A percentile compares a stretch with the other conserved stretches of the same genome.
Conservation (phyloP, 2,113 vertebrate species). For the Antigone vipio region DNA sequence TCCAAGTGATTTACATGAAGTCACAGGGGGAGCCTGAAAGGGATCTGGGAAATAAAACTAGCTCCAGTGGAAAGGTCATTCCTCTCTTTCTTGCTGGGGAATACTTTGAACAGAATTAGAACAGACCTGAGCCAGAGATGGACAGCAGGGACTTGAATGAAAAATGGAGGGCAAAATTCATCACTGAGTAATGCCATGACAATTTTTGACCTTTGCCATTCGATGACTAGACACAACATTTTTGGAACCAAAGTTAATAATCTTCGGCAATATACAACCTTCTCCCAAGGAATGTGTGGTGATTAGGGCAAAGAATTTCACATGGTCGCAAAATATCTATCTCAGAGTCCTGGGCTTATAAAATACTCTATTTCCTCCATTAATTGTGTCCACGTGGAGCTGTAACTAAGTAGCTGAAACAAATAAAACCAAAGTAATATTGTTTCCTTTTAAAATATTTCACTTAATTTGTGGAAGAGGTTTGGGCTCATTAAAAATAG, state of each 20-base stretch:
- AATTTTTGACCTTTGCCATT: slow-evolving; percentile 28
- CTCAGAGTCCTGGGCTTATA: slow-evolving; percentile 76
- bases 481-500: slow-evolving; percentile 75
- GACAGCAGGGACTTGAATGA: not conserved
- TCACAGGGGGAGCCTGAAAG: not conserved
- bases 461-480: slow-evolving; percentile 79
- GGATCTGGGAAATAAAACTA: slow-evolving; percentile 1
- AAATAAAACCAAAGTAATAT: slow-evolving; percentile 83
- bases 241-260: slow-evolving; percentile 50
- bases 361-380: slow-evolving; percentile 83
- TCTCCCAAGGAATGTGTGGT: slow-evolving; percentile 69
- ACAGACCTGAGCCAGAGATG: not conserved
- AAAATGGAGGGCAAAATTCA: slow-evolving; percentile 1
- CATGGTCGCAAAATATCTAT: slow-evolving; percentile 73
- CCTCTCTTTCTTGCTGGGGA: not conserved
- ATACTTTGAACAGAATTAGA: not conserved
- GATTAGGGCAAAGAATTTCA: slow-evolving; percentile 79
- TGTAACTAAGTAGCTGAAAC: slow-evolving; percentile 84
- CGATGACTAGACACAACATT: slow-evolving; percentile 66
- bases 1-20: not conserved
- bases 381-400: slow-evolving; percentile 80
- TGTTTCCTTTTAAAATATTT: slow-evolving; percentile 81
- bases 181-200: not conserved
- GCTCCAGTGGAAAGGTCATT: not conserved
- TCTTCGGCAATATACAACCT: slow-evolving; percentile 46